Evolutionary conservation across 2,797 vertebrate species (phyloP).

Genomic region (Coreius guichenoti): DNA sequence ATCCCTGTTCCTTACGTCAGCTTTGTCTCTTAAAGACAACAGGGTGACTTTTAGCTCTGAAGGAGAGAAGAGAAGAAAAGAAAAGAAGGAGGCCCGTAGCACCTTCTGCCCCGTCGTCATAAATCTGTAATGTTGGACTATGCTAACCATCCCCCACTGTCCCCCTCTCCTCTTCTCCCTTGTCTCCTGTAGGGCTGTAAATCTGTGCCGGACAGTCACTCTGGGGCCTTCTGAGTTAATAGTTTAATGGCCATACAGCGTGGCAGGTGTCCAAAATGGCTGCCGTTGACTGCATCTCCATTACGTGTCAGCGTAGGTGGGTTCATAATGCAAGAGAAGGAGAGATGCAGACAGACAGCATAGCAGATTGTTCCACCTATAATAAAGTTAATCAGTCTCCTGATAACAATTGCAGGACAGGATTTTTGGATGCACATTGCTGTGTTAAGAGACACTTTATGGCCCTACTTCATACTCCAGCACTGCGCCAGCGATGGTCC

Average conservation of each 20-base stretch:
- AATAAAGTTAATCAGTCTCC: slow-evolving; percentile 47
- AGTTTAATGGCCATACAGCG: slow-evolving; percentile 46
- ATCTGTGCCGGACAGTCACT: slow-evolving; percentile 34
- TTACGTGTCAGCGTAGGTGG: slow-evolving; percentile 21
- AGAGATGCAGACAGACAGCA: slow-evolving; percentile 20
- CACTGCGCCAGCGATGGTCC: slow-evolving; percentile 7
- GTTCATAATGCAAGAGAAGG: slow-evolving; percentile 19
- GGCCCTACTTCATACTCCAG: slow-evolving; percentile 25
- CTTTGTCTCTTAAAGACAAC: slow-evolving; percentile 25
- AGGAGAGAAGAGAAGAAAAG: slow-evolving; percentile 38
- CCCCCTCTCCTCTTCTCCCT: not conserved
- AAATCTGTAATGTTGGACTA: slow-evolving; percentile 50
- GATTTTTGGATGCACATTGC: slow-evolving; percentile 40
- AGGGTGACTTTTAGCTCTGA: slow-evolving; percentile 32
- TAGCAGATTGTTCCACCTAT: slow-evolving; percentile 43
- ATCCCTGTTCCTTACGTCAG: slow-evolving; percentile 28
- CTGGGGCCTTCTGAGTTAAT: slow-evolving; percentile 35
- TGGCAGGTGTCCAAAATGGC: slow-evolving; percentile 57
- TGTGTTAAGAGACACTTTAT: slow-evolving; percentile 29
- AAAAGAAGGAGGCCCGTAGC: slow-evolving; percentile 7
- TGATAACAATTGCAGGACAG: slow-evolving; percentile 37
- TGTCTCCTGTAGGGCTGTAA: slow-evolving; percentile 49
- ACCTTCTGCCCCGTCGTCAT: slow-evolving; percentile 37
- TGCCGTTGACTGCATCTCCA: slow-evolving; percentile 37
- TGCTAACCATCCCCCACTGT: slow-evolving; percentile 38